Base-by-base conservation (phyloP, 2,113 vertebrate species). In the Sinocyclocheilus maitianheensis region DNA sequence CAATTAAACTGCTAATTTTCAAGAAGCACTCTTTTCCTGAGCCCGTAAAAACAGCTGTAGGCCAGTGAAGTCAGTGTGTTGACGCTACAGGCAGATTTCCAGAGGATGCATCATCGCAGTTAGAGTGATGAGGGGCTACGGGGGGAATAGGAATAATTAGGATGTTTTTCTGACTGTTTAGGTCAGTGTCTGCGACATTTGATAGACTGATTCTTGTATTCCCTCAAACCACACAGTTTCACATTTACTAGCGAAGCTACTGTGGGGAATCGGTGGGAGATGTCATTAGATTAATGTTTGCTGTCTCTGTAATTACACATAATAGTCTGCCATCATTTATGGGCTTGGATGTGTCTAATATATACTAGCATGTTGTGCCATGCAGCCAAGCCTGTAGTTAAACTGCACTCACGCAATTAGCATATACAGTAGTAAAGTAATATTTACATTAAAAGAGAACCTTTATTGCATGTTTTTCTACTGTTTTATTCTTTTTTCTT, bases 41-140 rank as follows among this genome's bases (percentile, higher is more conserved):
- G 20, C 20, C 24, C 37, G 85, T 91, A 88, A 72, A 72, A 48
- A 62, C 75, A 67, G 43, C 22, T 24, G 30, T 37, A 58, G 37
- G 58, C 53, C 51, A 26, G 89, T 93, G 93, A 95, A 93, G 93
- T 94, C 93, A 93, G 87, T 85, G 62, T 89, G 37, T 87, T 87
- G 91, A 84, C 89, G 88, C 90, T 91, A 92, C 91, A 20, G 83
- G 85, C 80, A 82, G 10, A 77, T 88, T 86, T 77, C 58, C 34
- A 87, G 60, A 84, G 76, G 65, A 77, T 40, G 84, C 37, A 92
- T 91, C 94, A 93, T 94, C 90, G 93, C 92, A 94, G 93, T 84
- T 90, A 93, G 86, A 82, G 37, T 69, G 79, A 85, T 90, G 78
- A 87, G 76, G 85, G 13, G 90, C 1, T 92, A 84, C 71, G 91